Base-by-base conservation (phyloP, 2,888 invertebrate genomes). In the Stictocephala bisonia region DNA sequence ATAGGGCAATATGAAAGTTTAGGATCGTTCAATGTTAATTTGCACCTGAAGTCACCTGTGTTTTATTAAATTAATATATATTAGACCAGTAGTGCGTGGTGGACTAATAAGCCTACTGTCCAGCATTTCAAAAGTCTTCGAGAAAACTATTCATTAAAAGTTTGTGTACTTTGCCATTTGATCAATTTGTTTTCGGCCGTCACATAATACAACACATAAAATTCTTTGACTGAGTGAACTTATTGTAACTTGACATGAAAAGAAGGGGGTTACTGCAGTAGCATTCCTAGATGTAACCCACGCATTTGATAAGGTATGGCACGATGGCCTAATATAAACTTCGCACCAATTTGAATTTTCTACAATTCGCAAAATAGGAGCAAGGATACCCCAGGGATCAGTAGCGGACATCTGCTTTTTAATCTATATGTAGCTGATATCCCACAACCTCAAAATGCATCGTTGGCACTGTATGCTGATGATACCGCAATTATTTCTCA, bases 291-390 rank as follows among this genome's bases (percentile, higher is more conserved):
- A 51, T 13, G 24, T 51, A 11, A 4, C 22, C 11, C 51, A 51
- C 4, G 51, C 51, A 13, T 51, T 51, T 20, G 51, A 51, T 51
- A 51, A 51, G 13, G 51, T 51, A 13, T 51, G 51, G 51, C 51
- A 18, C 22, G 24, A 51, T 3, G 51, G 51, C 6, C 13, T 51
- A 4, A 22, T 6, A 11, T 18, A 6, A 18, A 51, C 18, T 3
- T 51, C 24, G 7, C n/a, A 51, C n/a, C 18, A 48, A 7, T 48
- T 48, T 15, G 7, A 15, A 9, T 48, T 48, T 48, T 51, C 22
- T 51, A 22, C 24, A 20, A 3, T 3, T 22, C 4, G 51, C 18
- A 7, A 6, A 20, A 51, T 51, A 3, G 4, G 4, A 3, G 51
- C 51, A 6, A 24, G 51, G 6, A 24, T 51, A 20, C 51, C 51